Conservation (phyloP, 2,888 invertebrate species). For the Temnothorax rugatulus region DNA sequence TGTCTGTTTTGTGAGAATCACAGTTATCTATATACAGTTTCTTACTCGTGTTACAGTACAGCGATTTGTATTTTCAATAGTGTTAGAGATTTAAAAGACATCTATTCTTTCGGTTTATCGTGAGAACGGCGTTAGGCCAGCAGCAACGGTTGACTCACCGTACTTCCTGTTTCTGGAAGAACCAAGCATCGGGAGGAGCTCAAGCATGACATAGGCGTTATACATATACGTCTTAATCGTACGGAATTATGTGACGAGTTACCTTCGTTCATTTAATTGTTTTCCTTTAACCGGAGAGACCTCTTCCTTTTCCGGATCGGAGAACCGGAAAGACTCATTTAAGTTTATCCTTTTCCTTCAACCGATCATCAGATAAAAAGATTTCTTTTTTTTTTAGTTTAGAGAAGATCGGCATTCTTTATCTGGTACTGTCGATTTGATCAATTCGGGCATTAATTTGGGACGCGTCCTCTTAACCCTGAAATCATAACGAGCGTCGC, state of each 20-base stretch:
- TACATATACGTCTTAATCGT: conserved; percentile 32
- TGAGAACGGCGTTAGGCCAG: conserved; percentile 32
- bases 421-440: conserved; percentile 4
- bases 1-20: background rate
- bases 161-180: conserved; percentile 51
- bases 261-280: conserved; percentile 57
- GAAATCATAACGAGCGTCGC: conserved; percentile 32
- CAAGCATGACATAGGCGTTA: conserved; percentile 54
- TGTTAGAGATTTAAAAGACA: background rate
- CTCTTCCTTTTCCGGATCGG: background rate
- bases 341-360: background rate
- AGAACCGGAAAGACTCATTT: background rate
- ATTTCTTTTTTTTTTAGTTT: background rate
- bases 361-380: background rate
- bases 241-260: conserved; percentile 29
- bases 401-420: background rate
- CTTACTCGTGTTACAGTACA: background rate
- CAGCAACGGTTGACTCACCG: conserved; percentile 47
- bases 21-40: background rate
- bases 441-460: conserved; percentile 14
- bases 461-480: conserved; percentile 2
- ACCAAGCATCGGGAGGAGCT: conserved; percentile 57
- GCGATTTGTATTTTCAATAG: conserved; percentile 41
- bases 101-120: background rate
- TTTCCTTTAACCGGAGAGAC: background rate